Base-by-base conservation (phyloP, 2,888 invertebrate species). In the Leptarthrus brevirostris region DNA sequence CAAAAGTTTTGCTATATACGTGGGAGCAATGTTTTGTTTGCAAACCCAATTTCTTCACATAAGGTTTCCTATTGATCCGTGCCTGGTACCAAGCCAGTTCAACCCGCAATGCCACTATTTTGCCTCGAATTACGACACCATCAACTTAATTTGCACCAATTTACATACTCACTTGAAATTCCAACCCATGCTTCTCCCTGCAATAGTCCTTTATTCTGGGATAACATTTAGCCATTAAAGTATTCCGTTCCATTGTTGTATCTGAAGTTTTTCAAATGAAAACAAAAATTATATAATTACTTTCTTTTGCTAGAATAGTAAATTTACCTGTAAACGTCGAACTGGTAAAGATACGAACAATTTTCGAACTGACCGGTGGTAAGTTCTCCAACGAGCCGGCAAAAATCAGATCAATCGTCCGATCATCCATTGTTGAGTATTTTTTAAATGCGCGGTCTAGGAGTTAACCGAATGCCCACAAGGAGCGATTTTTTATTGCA, bases 181-280 rank as follows among this genome's bases (percentile, higher is more conserved):
- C 98, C 34, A 98, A 86, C 0, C 98, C 98, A 81, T 98, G 97
- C 81, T 96, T 97, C 84, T 98, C 97, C 72, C 98, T 86, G 82
- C 98, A 98, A 83, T 96, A 98, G 82, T 98, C 97, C 82, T 98
- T 98, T 77, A 98, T 90, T 81, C 93, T 92, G 0, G 98, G 98
- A 83, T 98, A 98, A 77, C 98, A 97, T 83, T 97, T 96, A 1
- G 98, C 96, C 98, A 98, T 98, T 74, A 98, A 83, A 0, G 97
- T 97, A 83, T 98, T 98, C 76, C 98, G 87, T 83, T 98, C 98
- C 91, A 97, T 93, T 0, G 97, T 95, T 0, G 98, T 98, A 82
- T 98, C 98, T 97, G 84, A 47, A 86, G 84, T 71, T 36, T 34
- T 52, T 40, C 73, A 79, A 34, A 61, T 30, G 22, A 18, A 30